Conservation (phyloP, 2,888 invertebrate species). For the Gonocerus acuteangulatus region DNA sequence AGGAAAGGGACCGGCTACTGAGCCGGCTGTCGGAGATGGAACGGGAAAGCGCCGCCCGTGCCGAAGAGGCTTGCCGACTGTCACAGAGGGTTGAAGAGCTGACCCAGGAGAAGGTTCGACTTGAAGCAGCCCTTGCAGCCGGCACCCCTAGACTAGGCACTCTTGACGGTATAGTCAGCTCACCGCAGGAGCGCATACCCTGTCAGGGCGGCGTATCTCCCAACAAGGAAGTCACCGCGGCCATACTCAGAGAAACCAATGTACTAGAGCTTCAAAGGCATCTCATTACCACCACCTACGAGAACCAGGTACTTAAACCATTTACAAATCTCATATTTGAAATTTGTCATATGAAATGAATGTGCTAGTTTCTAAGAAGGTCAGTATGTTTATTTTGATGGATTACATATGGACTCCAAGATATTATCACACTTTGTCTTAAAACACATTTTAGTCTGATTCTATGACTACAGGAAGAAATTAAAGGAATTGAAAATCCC, state of each 20-base stretch:
- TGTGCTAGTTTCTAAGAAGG: too few relatives aligned
- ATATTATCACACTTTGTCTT: too few relatives aligned
- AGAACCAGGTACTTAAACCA: slow-evolving; percentile 62
- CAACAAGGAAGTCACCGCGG: slow-evolving; percentile 68
- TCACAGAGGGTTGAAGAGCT: slow-evolving; percentile 57
- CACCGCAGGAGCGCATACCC: slow-evolving; percentile 51
- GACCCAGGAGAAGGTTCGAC: slow-evolving; percentile 50
- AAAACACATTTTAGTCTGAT: too few relatives aligned
- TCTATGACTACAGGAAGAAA: too few relatives aligned
- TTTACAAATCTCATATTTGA: too few relatives aligned
- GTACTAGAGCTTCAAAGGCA: slow-evolving; percentile 76
- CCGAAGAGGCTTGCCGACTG: slow-evolving; percentile 57
- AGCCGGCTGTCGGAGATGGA: slow-evolving; percentile 70
- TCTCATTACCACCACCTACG: slow-evolving; percentile 60
- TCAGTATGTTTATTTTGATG: not conserved
- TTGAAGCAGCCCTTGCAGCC: slow-evolving; percentile 46
- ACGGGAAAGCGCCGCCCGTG: slow-evolving; percentile 61
- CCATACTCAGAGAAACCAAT: slow-evolving; percentile 74
- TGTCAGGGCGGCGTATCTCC: slow-evolving; percentile 53
- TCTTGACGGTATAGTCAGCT: slow-evolving; percentile 61
- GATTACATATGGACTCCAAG: too few relatives aligned
- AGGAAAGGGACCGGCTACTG: slow-evolving; percentile 66
- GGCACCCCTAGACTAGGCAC: slow-evolving; percentile 47
- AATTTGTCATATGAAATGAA: too few relatives aligned
- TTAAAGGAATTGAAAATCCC: too few relatives aligned